Percentiles rank a stretch among this genome's conserved stretches.
Evolutionary conservation across 92 coral and sea anemone species (phyloP).

Genomic region (Zoanthus solanderi): DNA sequence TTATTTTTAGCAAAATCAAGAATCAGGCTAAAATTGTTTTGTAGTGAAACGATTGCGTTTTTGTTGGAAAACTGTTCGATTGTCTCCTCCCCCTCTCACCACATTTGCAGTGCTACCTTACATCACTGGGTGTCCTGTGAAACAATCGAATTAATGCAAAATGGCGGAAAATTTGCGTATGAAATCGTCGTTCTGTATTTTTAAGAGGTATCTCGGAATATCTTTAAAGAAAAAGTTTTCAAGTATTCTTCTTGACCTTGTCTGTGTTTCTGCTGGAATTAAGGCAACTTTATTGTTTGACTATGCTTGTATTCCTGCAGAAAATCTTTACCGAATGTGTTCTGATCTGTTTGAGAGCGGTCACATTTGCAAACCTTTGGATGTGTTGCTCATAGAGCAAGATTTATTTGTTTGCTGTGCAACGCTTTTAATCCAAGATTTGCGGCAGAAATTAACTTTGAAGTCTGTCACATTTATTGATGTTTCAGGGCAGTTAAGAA

Average conservation of each 20-base stretch:
- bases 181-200: slow-evolving; percentile 1
- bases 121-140: too few species aligned
- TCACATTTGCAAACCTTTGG: slow-evolving; percentile 2
- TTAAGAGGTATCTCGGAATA: not conserved
- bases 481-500: slow-evolving; percentile 35
- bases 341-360: slow-evolving; percentile 43
- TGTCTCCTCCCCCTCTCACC: too few species aligned
- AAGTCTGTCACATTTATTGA: slow-evolving; percentile 21
- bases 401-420: slow-evolving; percentile 29
- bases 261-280: slow-evolving; percentile 31
- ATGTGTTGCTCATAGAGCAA: slow-evolving; percentile 20
- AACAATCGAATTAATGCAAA: not conserved
- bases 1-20: too few species aligned
- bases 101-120: too few species aligned
- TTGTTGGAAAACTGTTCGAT: too few species aligned
- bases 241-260: slow-evolving; percentile 26
- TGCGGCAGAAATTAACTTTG: slow-evolving; percentile 6
- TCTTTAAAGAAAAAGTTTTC: slow-evolving; percentile 11
- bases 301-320: slow-evolving; percentile 23
- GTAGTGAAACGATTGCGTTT: too few species aligned
- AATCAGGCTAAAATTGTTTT: too few species aligned
- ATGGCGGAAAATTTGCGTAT: slow-evolving; percentile 9
- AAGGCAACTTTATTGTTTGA: slow-evolving; percentile 18
- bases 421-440: not conserved
- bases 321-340: slow-evolving; percentile 32